Conservation (phyloP, 2,113 vertebrate species). For the Tonatia bakeri region DNA sequence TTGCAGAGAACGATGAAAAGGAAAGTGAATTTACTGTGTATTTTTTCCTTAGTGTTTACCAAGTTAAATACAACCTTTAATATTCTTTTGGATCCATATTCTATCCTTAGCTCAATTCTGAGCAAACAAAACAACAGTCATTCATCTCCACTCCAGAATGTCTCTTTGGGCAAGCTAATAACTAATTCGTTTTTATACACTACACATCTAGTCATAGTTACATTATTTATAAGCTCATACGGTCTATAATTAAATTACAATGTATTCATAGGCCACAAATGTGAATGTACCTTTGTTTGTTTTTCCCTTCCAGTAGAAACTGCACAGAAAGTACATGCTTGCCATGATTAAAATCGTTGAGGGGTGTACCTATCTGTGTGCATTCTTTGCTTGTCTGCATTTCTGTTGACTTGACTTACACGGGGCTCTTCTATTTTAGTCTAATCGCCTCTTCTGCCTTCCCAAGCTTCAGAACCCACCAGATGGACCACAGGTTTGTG, state of each 20-base stretch:
- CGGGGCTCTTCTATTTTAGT: not conserved
- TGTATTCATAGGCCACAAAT: not conserved
- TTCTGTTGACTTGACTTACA: not conserved
- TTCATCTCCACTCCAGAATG: not conserved
- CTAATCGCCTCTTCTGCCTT: not conserved
- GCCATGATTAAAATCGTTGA: not conserved
- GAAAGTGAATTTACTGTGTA: not conserved
- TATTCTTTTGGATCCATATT: conserved; percentile 1
- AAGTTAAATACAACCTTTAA: conserved; percentile 3
- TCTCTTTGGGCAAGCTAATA: not conserved
- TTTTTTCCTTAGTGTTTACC: not conserved
- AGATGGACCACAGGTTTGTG: not conserved
- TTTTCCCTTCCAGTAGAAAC: not conserved
- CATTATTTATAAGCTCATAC: not conserved
- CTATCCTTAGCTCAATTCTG: not conserved
- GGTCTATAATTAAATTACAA: not conserved
- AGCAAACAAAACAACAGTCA: conserved; percentile 1
- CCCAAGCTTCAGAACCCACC: not conserved
- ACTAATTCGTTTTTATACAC: not conserved
- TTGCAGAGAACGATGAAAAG: not conserved
- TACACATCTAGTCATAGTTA: not conserved
- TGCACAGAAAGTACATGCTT: not conserved
- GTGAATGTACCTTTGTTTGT: not conserved
- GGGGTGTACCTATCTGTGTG: not conserved
- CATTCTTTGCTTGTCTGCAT: not conserved